Evolutionary conservation across 2,888 invertebrate genomes (phyloP).

Genomic region (Pandemis heparana): DNA sequence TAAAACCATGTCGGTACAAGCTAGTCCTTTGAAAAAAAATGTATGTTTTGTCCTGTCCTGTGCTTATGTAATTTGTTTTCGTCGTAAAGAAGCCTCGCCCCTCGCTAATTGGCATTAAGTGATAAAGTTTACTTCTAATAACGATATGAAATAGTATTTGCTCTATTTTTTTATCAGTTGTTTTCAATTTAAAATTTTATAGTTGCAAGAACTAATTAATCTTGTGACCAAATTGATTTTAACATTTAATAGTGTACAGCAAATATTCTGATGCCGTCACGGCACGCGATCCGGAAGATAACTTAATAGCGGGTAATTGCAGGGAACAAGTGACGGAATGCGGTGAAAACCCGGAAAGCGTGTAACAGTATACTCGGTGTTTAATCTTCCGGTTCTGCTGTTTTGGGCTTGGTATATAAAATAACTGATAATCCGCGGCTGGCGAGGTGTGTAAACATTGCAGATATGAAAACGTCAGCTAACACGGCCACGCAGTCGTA

Average conservation of each 20-base stretch:
- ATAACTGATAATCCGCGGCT: background rate
- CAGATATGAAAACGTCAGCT: background rate
- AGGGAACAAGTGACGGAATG: conserved; percentile 66
- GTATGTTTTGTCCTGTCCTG: background rate
- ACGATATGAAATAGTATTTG: background rate
- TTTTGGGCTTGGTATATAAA: conserved; percentile 1
- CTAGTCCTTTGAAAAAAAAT: background rate
- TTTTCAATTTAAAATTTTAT: too few relatives aligned
- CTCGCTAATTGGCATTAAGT: background rate
- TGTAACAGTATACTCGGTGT: conserved; percentile 23
- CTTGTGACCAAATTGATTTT: conserved; percentile 9
- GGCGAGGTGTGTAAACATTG: background rate
- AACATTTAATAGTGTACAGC: conserved; percentile 6
- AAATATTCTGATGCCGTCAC: conserved; percentile 48
- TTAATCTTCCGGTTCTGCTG: conserved; percentile 22
- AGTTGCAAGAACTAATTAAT: background rate
- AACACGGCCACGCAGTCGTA: background rate
- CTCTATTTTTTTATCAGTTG: too few relatives aligned
- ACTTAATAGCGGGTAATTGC: conserved; percentile 64
- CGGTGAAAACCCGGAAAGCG: conserved; percentile 60
- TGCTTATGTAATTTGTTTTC: background rate
- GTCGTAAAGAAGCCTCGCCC: background rate
- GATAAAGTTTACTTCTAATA: background rate
- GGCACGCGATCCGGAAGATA: conserved; percentile 50
- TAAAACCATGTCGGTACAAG: background rate